Conservation (phyloP, 2,797 vertebrate species). For the Steatocranus sp. region DNA sequence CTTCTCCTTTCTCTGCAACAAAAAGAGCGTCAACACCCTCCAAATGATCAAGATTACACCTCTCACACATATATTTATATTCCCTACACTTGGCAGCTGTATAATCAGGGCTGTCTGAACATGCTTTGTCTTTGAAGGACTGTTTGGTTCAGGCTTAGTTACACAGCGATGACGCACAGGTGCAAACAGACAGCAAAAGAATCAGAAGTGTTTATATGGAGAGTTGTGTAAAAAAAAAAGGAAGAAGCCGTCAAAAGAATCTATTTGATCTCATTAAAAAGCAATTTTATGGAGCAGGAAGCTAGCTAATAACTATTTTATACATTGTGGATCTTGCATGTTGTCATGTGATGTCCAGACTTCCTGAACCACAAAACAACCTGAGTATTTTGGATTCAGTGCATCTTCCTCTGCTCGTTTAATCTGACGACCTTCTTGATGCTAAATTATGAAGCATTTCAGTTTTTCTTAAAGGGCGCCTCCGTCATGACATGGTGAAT, state of each 20-base stretch:
- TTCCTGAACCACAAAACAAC: background rate
- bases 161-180: background rate
- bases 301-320: accelerated
- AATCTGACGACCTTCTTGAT: background rate
- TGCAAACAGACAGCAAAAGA: background rate
- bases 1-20: background rate
- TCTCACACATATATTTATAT: background rate
- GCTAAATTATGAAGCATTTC: background rate
- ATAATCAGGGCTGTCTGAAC: background rate
- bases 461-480: background rate
- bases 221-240: background rate
- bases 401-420: background rate
- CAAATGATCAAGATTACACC: background rate
- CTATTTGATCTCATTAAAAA: background rate
- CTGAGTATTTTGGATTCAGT: accelerated
- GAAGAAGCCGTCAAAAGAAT: background rate
- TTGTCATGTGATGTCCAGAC: background rate
- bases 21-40: background rate
- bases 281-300: background rate
- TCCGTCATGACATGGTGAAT: accelerated
- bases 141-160: background rate
- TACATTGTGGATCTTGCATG: background rate
- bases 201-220: background rate
- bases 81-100: background rate
- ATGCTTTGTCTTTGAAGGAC: background rate